Conservation (phyloP, 2,113 vertebrate species). For the Haemorhous mexicanus region DNA sequence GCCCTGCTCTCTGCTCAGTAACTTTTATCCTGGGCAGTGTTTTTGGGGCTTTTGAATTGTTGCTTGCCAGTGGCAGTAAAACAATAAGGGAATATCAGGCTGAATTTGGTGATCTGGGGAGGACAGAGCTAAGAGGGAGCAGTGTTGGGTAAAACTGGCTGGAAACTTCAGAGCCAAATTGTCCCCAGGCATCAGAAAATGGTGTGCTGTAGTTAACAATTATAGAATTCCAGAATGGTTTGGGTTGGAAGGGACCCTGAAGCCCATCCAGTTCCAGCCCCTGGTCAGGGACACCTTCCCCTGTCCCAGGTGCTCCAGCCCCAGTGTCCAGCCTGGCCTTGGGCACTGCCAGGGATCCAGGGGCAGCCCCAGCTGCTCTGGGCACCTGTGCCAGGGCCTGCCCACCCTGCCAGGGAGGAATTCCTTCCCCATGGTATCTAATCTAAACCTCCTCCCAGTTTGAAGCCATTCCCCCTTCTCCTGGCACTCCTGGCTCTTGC, state of each 20-base stretch:
- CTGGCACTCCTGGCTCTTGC: background rate
- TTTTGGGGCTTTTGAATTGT: background rate
- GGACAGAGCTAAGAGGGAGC: background rate
- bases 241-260: background rate
- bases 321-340: background rate
- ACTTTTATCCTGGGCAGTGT: background rate
- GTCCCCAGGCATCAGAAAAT: background rate
- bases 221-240: background rate
- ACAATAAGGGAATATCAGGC: background rate
- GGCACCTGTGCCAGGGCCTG: background rate
- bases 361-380: background rate
- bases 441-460: background rate
- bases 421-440: background rate
- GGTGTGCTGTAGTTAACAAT: background rate
- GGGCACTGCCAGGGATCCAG: background rate
- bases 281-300: background rate
- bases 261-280: rapidly evolving
- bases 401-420: background rate
- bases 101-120: background rate
- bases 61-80: background rate
- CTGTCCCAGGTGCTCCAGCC: background rate
- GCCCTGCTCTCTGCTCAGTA: background rate
- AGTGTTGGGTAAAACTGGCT: background rate
- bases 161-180: background rate
- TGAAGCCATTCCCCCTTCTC: background rate